Base-by-base conservation (phyloP, 2,797 vertebrate species). In the Xiphophorus birchmanni region DNA sequence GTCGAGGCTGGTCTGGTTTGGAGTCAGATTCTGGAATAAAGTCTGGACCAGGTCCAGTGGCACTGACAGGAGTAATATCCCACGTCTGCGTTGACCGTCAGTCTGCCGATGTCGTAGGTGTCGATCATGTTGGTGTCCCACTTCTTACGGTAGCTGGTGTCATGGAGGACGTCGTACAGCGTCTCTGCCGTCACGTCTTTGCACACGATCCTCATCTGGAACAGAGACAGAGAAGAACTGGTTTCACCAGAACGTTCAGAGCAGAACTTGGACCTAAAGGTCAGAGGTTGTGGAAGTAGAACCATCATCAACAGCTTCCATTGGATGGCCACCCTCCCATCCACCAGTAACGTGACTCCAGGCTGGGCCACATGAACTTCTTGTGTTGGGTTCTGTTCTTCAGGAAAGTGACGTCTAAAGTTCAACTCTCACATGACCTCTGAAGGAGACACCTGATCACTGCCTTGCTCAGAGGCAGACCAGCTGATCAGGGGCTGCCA, bases 111-210 rank as follows among this genome's bases (percentile, higher is more conserved):
- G 92, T 98, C 97, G 0, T 96, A 95, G 17, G 96, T 97, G 88
- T 97, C 96, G 0, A 97, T 96, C 96, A 98, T 96, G 92, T 97
- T 97, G 0, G 93, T 89, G 93, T 97, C 96, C 97, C 97, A 97
- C 84, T 97, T 97, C 89, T 84, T 96, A 60, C 96, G 95, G 91
- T 97, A 97, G 90, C 85, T 92, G 69, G 94, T 97, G 93, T 97
- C 97, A 0, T 96, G 96, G 82, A 97, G 95, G 80, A 97, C 96
- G 0, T 98, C 96, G 0, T 97, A 97, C 71, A 97, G 91, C 0
- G 95, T 97, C 88, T 96, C 96, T 0, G 96, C 96, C 0, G 87
- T 82, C 71, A 97, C 96, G 0, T 97, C 96, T 86, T 96, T 96
- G 92, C 96, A 97, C 71, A 94, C 92, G 3, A 97, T 97, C 79